Percentiles rank a stretch among this genome's conserved stretches.
These are phyloP conservation scores for Neopelma chrysocephalum DNA, from an alignment of 2,797 vertebrate species.

Conservation along the genomic window DNA sequence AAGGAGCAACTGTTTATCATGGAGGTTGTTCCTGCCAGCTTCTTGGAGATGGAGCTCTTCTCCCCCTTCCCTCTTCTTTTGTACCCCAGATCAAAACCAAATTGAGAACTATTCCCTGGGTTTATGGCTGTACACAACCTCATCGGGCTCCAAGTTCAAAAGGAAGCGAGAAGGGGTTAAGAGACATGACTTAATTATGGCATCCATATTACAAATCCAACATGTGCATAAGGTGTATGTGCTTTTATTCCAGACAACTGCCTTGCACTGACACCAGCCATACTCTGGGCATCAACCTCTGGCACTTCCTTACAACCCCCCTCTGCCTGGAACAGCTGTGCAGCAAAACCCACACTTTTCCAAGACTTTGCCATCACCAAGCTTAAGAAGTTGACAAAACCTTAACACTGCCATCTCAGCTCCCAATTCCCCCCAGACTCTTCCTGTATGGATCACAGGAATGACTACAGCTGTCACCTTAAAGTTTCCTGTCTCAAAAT, in stretches of 20 bases:
- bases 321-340: not conserved
- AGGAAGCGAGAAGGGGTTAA: not conserved
- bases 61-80: not conserved
- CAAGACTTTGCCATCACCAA: not conserved
- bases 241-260: not conserved
- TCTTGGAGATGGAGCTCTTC: not conserved
- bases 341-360: not conserved
- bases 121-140: not conserved
- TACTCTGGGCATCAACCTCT: not conserved
- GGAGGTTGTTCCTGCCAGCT: not conserved
- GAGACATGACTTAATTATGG: not conserved
- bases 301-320: not conserved
- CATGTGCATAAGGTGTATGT: not conserved
- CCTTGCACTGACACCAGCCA: not conserved
- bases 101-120: not conserved
- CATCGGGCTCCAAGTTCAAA: not conserved
- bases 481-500: not conserved
- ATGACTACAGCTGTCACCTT: not conserved
- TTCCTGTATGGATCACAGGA: not conserved
- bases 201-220: not conserved
- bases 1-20: conserved; percentile 40
- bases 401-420: not conserved
- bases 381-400: not conserved
- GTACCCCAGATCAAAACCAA: not conserved
- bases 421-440: not conserved